Evolutionary conservation across 37 sponge, comb jelly and placozoan genomes (phyloP).

Genomic region (Ianthella basta): DNA sequence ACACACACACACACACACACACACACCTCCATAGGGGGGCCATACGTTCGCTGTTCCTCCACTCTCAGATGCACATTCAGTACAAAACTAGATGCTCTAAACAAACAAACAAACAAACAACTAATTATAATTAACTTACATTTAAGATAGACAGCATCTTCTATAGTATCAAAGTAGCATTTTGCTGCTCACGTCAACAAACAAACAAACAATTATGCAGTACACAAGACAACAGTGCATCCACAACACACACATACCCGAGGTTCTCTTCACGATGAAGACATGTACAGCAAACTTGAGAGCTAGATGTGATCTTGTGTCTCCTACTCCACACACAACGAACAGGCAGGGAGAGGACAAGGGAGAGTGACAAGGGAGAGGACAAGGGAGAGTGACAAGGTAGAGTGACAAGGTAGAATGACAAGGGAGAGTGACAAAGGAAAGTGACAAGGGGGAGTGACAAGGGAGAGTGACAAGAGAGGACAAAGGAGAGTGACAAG

Average conservation of each 20-base stretch:
- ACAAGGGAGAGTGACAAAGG: too few species aligned
- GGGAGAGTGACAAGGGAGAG: too few species aligned
- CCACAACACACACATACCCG: slow-evolving; percentile 8
- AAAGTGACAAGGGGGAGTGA: too few species aligned
- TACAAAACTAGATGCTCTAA: slow-evolving; percentile 1
- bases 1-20: neutral
- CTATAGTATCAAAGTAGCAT: too few species aligned
- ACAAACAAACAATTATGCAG: neutral
- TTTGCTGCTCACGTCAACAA: too few species aligned
- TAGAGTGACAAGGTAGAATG: neutral
- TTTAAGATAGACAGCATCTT: too few species aligned
- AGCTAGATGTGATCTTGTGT: slow-evolving; percentile 40
- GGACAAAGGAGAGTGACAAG: neutral
- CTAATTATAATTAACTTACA: too few species aligned
- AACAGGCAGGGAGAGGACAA: neutral
- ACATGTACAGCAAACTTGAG: slow-evolving; percentile 34
- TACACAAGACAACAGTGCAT: neutral
- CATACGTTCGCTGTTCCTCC: neutral
- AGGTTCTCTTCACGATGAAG: slow-evolving; percentile 51
- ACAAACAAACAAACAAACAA: slow-evolving; percentile 24
- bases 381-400: too few species aligned
- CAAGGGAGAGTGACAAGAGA: too few species aligned
- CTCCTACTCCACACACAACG: neutral
- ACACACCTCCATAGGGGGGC: slow-evolving; percentile 1
- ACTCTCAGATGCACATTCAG: neutral